Evolutionary conservation across 1,140 invertebrate genomes (phyloP).

Genomic region (Calliopsis andreniformis): DNA sequence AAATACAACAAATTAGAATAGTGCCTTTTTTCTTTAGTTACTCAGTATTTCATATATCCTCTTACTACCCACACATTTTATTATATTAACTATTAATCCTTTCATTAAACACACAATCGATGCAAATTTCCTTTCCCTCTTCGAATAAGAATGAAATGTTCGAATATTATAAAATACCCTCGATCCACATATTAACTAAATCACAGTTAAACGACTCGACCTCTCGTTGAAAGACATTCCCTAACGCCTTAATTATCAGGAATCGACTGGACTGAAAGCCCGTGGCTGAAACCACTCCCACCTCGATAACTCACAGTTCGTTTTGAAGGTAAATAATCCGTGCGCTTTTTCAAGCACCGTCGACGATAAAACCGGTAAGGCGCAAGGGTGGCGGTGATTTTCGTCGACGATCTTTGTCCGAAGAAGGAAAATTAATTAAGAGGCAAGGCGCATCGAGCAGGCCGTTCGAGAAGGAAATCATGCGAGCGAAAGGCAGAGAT

Average conservation of each 20-base stretch:
- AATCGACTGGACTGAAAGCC: neutral
- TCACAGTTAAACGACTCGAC: too few species aligned
- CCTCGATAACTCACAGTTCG: neutral
- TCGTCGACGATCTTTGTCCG: neutral
- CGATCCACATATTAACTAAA: too few species aligned
- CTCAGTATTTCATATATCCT: too few species aligned
- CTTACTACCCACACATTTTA: too few species aligned
- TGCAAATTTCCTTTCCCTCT: too few species aligned
- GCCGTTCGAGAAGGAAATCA: neutral
- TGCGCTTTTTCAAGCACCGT: too few species aligned
- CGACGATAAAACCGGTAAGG: neutral
- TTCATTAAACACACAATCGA: too few species aligned
- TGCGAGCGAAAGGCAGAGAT: conserved; percentile 35
- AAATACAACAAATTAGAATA: too few species aligned
- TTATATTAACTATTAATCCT: too few species aligned
- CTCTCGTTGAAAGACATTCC: neutral
- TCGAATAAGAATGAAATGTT: too few species aligned
- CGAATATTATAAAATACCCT: too few species aligned
- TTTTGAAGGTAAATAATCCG: neutral
- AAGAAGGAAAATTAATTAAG: conserved; percentile 23
- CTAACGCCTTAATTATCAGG: neutral
- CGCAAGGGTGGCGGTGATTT: neutral
- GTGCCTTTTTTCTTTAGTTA: too few species aligned
- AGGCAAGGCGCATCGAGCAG: neutral
- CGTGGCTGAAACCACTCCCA: neutral